Evolutionary conservation across 1,140 invertebrate species (phyloP), one percentile per base, ranked within the genome.

Genomic region (Hylaeus volcanicus): DNA sequence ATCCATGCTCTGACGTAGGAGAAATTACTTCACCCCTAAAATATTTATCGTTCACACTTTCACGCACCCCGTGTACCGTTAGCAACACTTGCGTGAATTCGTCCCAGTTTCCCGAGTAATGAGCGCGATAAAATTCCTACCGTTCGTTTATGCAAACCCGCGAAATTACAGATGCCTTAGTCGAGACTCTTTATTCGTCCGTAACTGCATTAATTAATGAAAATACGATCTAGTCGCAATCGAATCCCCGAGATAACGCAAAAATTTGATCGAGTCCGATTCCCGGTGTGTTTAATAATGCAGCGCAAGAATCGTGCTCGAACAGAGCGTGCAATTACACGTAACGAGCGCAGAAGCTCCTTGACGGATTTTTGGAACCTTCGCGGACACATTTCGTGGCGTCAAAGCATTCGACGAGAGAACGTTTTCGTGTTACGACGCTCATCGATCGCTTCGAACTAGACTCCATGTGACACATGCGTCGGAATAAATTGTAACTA

Each of bases 211-310:
- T 76, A 76, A 76, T 76, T 76, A 64, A 53, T 5, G 74, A 45
- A 6, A 58, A 58, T 39, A 65, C 61, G 12, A 11, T 1, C 37
- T 45, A 5, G 51, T 56, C 53, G 53, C 39, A 39, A 75, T 66
- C 26, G 74, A 61, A 69, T n/a, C 6, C n/a, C 14, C 72, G 9
- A 5, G 4, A 9, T 48, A 26, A n/a, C 48, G 43, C 26, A n/a
- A 48, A 58, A 76, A 76, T 69, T 69, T 69, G 64, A 76, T 76
- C 58, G 69, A 12, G 63, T 69, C 66, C 74, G 74, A 76, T 69
- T 56, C 26, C 11, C 51, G 11, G n/a, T n/a, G 11, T 53, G 37
- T 14, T n/a, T 43, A 45, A 64, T 74, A 64, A 64, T 9, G 8
- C 45, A 14, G 1, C 4, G 5, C 12, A 14, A 14, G n/a, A 15